Percentiles rank a stretch among this genome's conserved stretches.
Conservation (phyloP, 2,888 invertebrate species). For the Drosophila helvetica region DNA sequence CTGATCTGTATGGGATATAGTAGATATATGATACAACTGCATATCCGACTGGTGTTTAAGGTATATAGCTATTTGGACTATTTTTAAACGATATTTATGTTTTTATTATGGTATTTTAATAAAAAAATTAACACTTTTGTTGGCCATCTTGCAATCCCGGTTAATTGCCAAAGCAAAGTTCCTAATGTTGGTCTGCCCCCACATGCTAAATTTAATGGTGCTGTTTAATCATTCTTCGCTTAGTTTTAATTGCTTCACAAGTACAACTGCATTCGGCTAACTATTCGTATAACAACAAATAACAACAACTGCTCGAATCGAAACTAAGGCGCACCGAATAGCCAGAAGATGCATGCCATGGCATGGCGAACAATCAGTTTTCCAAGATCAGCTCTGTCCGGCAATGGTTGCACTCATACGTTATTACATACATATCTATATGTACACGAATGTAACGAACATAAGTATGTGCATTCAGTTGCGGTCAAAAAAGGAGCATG, state of each 20-base stretch:
- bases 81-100: too few species aligned
- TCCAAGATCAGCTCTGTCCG: slow-evolving; percentile 62
- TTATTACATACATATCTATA: slow-evolving; percentile 5
- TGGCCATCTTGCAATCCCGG: too few species aligned
- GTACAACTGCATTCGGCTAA: slow-evolving; percentile 37
- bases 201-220: slow-evolving; percentile 14
- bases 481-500: slow-evolving; percentile 40
- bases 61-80: too few species aligned
- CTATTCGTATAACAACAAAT: slow-evolving; percentile 17
- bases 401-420: slow-evolving; percentile 7
- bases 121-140: too few species aligned
- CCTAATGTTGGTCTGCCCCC: slow-evolving; percentile 17
- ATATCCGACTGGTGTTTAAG: too few species aligned
- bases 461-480: slow-evolving; percentile 40
- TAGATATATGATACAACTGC: too few species aligned
- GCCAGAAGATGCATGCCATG: slow-evolving; percentile 42
- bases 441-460: not conserved
- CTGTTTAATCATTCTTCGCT: slow-evolving; percentile 44
- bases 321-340: slow-evolving; percentile 43
- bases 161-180: slow-evolving; percentile 10
- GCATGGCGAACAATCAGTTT: slow-evolving; percentile 61
- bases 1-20: too few species aligned
- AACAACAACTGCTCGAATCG: slow-evolving; percentile 41
- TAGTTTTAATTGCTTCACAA: slow-evolving; percentile 44
- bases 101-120: too few species aligned